Percentiles rank a stretch among this genome's conserved stretches.
Evolutionary conservation across 2,888 invertebrate genomes (phyloP).

Genomic region (Tenthredo scrophulariae): DNA sequence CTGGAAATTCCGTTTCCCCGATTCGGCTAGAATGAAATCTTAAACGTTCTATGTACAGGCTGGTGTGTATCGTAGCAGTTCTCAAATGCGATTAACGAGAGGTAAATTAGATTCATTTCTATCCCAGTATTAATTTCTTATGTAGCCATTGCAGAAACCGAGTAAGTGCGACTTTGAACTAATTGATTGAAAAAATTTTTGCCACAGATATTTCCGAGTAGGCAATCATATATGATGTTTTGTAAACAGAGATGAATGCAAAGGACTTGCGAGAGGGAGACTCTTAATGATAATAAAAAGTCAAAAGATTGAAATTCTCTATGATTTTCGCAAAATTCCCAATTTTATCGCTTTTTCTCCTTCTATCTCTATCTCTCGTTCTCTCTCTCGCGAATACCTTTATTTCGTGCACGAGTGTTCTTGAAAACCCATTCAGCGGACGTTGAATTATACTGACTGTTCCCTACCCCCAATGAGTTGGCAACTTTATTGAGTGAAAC

Average conservation of each 20-base stretch:
- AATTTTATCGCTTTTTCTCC: neutral
- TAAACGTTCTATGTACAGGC: neutral
- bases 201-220: neutral
- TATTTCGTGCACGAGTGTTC: neutral
- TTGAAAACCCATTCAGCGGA: conserved; percentile 33
- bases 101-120: neutral
- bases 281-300: neutral
- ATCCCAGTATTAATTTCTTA: neutral
- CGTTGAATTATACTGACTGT: conserved; percentile 23
- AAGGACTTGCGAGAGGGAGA: neutral
- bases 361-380: neutral
- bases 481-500: neutral
- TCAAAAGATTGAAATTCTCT: neutral
- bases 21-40: neutral
- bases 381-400: conserved; percentile 3
- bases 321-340: neutral
- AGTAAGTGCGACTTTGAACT: conserved; percentile 16
- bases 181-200: neutral
- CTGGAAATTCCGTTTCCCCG: neutral
- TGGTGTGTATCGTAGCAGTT: neutral
- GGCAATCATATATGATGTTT: neutral
- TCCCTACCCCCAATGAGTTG: neutral
- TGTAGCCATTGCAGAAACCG: neutral
- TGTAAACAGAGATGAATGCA: neutral
- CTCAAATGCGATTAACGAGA: neutral